These are phyloP conservation scores for Platorchestia sp. DNA, from an alignment of 1,140 invertebrate species.

Conservation along the genomic window DNA sequence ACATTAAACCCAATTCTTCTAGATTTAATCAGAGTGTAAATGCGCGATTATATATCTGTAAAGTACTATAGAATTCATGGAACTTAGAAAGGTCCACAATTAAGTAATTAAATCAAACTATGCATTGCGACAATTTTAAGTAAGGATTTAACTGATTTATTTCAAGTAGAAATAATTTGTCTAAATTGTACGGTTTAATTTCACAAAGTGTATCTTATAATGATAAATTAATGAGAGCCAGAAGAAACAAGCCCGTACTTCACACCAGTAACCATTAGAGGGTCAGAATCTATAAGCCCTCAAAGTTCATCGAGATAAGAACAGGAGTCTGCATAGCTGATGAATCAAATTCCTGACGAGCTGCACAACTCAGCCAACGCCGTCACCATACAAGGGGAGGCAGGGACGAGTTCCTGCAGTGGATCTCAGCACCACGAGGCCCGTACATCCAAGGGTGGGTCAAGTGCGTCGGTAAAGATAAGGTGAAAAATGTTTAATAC, in stretches of 20 bases:
- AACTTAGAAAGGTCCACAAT: too few species aligned
- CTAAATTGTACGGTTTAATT: too few species aligned
- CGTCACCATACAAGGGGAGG: background rate
- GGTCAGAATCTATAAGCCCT: background rate
- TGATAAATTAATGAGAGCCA: too few species aligned
- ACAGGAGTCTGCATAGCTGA: background rate
- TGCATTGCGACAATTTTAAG: too few species aligned
- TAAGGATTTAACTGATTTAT: too few species aligned
- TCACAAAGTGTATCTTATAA: too few species aligned
- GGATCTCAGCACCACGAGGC: background rate
- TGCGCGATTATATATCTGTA: too few species aligned
- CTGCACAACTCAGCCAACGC: background rate
- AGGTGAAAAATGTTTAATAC: background rate
- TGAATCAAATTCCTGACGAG: background rate
- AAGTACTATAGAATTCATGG: too few species aligned
- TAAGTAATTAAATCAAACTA: too few species aligned
- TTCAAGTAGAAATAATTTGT: too few species aligned
- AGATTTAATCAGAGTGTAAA: too few species aligned
- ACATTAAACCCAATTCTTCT: too few species aligned
- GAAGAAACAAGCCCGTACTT: background rate
- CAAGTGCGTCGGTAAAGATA: background rate
- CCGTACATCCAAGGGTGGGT: background rate
- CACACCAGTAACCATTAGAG: background rate
- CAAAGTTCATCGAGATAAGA: background rate
- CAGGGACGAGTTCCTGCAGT: background rate